These are phyloP conservation scores for Oncorhynchus kisutch DNA, from an alignment of 2,113 vertebrate genomes.

Conservation along the genomic window DNA sequence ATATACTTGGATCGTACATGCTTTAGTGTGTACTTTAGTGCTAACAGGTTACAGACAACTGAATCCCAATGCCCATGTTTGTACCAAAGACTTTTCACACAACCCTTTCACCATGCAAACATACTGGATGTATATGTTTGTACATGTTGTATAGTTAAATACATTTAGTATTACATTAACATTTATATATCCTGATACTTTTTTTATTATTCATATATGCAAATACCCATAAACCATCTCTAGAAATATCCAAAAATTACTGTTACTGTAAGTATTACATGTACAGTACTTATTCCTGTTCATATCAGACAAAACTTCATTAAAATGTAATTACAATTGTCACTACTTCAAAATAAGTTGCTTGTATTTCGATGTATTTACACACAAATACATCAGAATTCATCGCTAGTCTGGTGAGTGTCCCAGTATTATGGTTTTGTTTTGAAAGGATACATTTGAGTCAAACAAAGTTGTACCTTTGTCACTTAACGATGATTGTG, in stretches of 20 bases:
- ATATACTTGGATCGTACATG: slow-evolving; percentile 26
- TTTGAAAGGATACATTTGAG: slow-evolving; percentile 12
- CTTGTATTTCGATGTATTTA: neutral
- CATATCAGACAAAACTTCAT: slow-evolving; percentile 12
- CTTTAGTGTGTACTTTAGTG: slow-evolving; percentile 36
- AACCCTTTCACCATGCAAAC: slow-evolving; percentile 18
- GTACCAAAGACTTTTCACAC: slow-evolving; percentile 70
- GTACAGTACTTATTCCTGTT: slow-evolving; percentile 31
- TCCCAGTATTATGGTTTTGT: slow-evolving; percentile 26
- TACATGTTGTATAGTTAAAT: slow-evolving; percentile 8
- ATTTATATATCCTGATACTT: slow-evolving; percentile 19
- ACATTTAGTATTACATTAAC: slow-evolving; percentile 20
- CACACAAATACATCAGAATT: neutral
- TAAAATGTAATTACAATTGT: slow-evolving; percentile 7
- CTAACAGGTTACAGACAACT: slow-evolving; percentile 16
- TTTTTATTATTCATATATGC: slow-evolving; percentile 60
- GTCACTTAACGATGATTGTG: slow-evolving; percentile 19
- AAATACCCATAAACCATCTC: slow-evolving; percentile 49
- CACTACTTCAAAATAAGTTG: slow-evolving; percentile 13
- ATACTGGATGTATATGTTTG: slow-evolving; percentile 29
- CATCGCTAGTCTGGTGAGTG: neutral
- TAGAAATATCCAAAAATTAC: slow-evolving; percentile 36
- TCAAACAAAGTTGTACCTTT: slow-evolving; percentile 41
- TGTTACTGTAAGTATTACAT: slow-evolving; percentile 51
- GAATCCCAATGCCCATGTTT: slow-evolving; percentile 52